Evolutionary conservation across 2,797 vertebrate species (phyloP).

Genomic region (Saxicola maurus): DNA sequence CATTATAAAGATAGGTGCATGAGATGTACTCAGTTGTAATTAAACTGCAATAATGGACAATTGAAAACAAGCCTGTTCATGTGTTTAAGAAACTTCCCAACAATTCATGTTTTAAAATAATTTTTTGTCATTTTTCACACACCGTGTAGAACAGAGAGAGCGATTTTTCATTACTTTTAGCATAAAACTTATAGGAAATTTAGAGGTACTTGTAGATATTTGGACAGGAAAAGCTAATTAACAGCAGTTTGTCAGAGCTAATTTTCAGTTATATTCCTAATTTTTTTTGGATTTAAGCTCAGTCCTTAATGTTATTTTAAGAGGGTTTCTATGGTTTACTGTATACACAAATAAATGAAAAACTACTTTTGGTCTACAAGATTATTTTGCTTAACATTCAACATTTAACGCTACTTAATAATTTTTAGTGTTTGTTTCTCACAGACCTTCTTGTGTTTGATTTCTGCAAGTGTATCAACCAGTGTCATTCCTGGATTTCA

Average conservation of each 20-base stretch:
- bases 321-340: not conserved
- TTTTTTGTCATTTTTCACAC: not conserved
- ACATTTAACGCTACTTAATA: not conserved
- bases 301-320: not conserved
- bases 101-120: not conserved
- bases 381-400: conserved; percentile 21
- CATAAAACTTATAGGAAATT: not conserved
- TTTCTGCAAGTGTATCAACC: not conserved
- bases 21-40: not conserved
- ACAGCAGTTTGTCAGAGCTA: not conserved
- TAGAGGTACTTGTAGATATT: not conserved
- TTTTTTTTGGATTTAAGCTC: not conserved
- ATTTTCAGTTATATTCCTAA: not conserved
- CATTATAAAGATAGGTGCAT: not conserved
- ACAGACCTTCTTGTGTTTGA: not conserved
- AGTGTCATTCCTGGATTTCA: not conserved
- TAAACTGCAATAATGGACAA: not conserved
- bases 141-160: not conserved
- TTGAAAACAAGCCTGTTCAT: not conserved
- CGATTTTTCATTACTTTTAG: not conserved
- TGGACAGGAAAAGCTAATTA: not conserved
- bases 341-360: not conserved
- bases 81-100: not conserved
- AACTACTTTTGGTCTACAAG: not conserved
- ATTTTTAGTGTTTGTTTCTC: not conserved